A percentile compares a stretch with the other conserved stretches of the same genome.
phyloP scores from a whole-genome alignment of 2,888 invertebrate species.

The Xestia ashworthii region DNA sequence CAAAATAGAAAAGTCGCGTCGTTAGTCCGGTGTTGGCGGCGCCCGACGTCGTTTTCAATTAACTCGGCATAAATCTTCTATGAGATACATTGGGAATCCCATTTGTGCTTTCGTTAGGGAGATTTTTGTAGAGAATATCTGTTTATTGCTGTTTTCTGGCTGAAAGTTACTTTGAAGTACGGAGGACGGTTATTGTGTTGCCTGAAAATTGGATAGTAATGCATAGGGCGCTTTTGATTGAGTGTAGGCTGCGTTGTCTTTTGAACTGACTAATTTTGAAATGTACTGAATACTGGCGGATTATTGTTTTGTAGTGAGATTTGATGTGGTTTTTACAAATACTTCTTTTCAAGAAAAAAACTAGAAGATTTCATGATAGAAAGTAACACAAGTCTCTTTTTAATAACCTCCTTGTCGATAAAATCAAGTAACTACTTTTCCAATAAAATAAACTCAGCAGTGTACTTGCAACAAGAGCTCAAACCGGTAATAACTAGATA shows the following conservation, averaged over 20 bases:
- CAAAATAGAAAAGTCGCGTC: constrained; percentile 47
- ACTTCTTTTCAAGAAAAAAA: not conserved
- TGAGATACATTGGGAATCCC: constrained; percentile 64
- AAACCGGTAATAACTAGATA: constrained; percentile 24
- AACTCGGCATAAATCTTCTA: constrained; percentile 67
- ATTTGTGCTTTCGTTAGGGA: constrained; percentile 70
- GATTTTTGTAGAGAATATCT: constrained; percentile 42
- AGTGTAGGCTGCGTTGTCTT: not conserved
- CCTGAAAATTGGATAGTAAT: constrained; percentile 13
- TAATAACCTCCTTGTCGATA: not conserved
- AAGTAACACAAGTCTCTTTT: not conserved
- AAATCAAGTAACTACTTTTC: not conserved
- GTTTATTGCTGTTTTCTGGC: constrained; percentile 47
- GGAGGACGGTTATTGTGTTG: constrained; percentile 12
- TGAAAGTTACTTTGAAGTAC: constrained; percentile 27
- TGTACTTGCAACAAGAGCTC: not conserved
- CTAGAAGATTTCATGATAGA: not conserved
- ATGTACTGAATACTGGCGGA: not conserved
- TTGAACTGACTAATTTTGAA: not conserved
- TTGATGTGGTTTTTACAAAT: not conserved
- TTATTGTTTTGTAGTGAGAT: not conserved
- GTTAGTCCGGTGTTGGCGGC: constrained; percentile 29
- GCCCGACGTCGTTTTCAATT: constrained; percentile 72
- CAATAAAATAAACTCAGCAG: constrained; percentile 14
- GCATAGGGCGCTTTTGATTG: not conserved